phyloP scores from a whole-genome alignment of 2,888 invertebrate genomes.

The Pimpla rufipes region DNA sequence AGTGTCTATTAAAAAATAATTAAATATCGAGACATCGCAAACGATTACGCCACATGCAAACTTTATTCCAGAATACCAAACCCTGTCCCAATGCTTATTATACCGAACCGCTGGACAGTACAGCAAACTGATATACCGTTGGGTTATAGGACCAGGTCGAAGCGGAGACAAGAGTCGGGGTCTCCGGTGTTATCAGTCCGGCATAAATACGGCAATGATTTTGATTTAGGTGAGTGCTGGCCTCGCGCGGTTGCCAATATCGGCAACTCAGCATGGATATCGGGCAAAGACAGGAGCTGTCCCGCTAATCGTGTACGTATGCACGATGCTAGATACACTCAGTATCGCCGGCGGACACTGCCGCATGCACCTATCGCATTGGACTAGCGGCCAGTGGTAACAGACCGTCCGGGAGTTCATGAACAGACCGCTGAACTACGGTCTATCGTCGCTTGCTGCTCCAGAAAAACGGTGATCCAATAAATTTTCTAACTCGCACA shows the following conservation, averaged over 20 bases:
- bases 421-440: slow-evolving; percentile 60
- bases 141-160: neutral
- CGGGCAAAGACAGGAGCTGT: neutral
- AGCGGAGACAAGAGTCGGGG: neutral
- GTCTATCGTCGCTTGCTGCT: slow-evolving; percentile 44
- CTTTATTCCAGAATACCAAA: too few relatives aligned
- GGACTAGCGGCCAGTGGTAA: slow-evolving; percentile 33
- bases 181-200: neutral
- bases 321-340: neutral
- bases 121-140: too few relatives aligned
- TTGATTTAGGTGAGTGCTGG: neutral
- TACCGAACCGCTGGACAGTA: too few relatives aligned
- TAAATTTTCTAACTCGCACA: slow-evolving; percentile 66
- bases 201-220: neutral
- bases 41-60: too few relatives aligned
- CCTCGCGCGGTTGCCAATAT: neutral
- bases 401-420: slow-evolving; percentile 45
- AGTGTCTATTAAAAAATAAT: too few relatives aligned
- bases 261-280: neutral
- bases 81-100: too few relatives aligned
- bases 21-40: too few relatives aligned
- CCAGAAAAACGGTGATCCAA: slow-evolving; percentile 67
- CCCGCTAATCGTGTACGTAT: neutral
- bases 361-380: neutral
- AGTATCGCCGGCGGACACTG: neutral